Base-by-base conservation (phyloP, 2,888 invertebrate species). In the Rhorus exstirpatorius region DNA sequence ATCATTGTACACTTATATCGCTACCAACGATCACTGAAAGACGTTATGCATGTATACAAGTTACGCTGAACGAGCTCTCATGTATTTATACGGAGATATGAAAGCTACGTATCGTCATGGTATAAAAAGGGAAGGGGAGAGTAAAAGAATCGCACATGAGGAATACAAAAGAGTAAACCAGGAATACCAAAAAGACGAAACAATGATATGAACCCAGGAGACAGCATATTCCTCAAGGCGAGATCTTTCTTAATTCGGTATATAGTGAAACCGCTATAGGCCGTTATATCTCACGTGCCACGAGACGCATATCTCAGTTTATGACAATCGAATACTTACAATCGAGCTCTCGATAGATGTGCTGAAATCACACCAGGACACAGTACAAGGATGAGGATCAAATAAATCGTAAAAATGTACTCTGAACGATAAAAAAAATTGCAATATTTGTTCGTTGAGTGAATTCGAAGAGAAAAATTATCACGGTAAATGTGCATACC, bases 141-240 rank as follows among this genome's bases (percentile, higher is more conserved):
- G 60, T 44, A 17, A 44, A 55, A 55, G 26, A 63, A 68, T 68
- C 61, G 80, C 77, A 65, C 76, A 67, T 38, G 53, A 58, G 67
- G 83, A 79, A 80, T 79, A 80, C 76, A 74, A 80, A 83, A 61
- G 80, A 83, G 80, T 61, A 46, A 72, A 71, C 68, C 65, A 76
- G 83, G 80, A 83, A 72, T 83, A 72, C 60, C 80, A 41, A 51
- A 41, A 51, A 58, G 58, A 53, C 60, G 60, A 65, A 63, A 49
- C 53, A 71, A 55, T 53, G 31, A 67, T 49, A 44, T 71, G 44
- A 26, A 31, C 67, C 26, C 10, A 2, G 24, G 8, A 31, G 55
- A 46, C 24, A 35, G 38, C 49, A 38, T 60, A 67, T 74, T 61
- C 63, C 58, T 67, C 65, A 65, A 58, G 65, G 68, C 49, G 31